Percentiles rank a stretch among this genome's conserved stretches.
Conservation (phyloP, 2,797 vertebrate species). For the Karalla daura region DNA sequence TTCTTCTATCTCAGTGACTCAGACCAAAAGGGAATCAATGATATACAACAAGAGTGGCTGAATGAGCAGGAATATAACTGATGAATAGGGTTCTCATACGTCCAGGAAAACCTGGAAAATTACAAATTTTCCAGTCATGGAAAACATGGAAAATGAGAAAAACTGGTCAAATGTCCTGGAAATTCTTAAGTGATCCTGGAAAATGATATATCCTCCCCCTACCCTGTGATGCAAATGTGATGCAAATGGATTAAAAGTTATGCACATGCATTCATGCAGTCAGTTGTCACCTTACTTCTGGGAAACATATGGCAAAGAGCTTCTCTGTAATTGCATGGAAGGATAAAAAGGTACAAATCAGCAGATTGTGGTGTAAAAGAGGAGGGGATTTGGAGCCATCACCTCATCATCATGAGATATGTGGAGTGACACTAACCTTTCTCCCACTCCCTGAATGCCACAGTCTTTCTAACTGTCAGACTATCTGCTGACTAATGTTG, state of each 20-base stretch:
- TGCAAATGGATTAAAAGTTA: no score
- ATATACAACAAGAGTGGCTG: not conserved
- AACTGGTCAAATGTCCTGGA: not conserved
- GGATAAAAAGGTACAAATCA: no score
- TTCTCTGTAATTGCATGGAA: no score
- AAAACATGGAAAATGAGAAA: not conserved
- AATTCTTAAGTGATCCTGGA: not conserved
- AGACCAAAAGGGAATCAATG: not conserved
- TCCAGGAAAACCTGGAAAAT: not conserved
- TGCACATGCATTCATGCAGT: no score
- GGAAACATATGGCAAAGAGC: no score
- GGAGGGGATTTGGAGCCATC: slow-evolving; percentile 1
- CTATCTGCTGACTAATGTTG: slow-evolving; percentile 38
- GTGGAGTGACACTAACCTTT: slow-evolving; percentile 27
- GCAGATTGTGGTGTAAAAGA: not conserved
- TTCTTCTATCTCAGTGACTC: no score
- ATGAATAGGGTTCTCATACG: not conserved
- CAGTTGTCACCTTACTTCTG: no score
- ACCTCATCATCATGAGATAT: slow-evolving; percentile 27
- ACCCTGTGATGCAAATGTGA: no score
- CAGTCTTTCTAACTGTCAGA: slow-evolving; percentile 22
- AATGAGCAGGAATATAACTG: not conserved
- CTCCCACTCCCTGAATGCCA: slow-evolving; percentile 3
- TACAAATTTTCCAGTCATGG: no score
- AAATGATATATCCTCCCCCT: not conserved